Evolutionary conservation across 2,797 vertebrate genomes (phyloP).

Genomic region (Aotus griseimembra): DNA sequence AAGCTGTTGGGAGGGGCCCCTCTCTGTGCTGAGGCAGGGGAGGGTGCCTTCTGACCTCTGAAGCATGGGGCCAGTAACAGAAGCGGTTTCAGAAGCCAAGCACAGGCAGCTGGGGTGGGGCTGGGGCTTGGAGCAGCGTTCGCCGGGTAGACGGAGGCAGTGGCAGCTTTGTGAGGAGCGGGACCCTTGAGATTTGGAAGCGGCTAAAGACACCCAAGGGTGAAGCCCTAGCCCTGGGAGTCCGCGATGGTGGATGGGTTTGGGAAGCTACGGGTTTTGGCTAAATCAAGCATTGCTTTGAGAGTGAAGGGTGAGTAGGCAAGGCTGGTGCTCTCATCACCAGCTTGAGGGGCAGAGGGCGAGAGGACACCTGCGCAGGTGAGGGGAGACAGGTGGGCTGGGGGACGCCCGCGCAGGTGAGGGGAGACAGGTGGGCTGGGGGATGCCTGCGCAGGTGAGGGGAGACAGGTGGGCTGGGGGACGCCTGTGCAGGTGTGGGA

Average conservation of each 20-base stretch:
- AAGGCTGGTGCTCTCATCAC: background rate
- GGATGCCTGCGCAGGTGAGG: too few species aligned
- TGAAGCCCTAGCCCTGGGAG: fast-evolving
- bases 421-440: too few species aligned
- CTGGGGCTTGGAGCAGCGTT: too few species aligned
- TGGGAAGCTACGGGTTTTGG: background rate
- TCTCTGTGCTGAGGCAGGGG: background rate
- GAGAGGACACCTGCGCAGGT: background rate
- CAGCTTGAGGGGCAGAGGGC: background rate
- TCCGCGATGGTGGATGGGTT: background rate
- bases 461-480: too few species aligned
- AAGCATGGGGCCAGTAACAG: background rate
- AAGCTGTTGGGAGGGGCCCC: background rate
- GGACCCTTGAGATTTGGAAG: background rate
- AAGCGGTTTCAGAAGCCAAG: background rate
- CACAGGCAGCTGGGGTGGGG: background rate
- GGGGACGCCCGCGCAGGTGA: too few species aligned
- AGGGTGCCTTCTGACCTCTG: background rate
- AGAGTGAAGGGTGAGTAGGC: background rate
- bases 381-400: too few species aligned
- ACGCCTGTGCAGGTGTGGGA: too few species aligned
- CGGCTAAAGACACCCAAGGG: fast-evolving
- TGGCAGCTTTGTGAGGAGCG: too few species aligned
- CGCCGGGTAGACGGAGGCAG: fast-evolving
- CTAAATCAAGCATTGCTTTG: too few species aligned